Percentiles rank a stretch among this genome's conserved stretches.
phyloP scores from a whole-genome alignment of 1,140 invertebrate species.

The Papilio helenus region DNA sequence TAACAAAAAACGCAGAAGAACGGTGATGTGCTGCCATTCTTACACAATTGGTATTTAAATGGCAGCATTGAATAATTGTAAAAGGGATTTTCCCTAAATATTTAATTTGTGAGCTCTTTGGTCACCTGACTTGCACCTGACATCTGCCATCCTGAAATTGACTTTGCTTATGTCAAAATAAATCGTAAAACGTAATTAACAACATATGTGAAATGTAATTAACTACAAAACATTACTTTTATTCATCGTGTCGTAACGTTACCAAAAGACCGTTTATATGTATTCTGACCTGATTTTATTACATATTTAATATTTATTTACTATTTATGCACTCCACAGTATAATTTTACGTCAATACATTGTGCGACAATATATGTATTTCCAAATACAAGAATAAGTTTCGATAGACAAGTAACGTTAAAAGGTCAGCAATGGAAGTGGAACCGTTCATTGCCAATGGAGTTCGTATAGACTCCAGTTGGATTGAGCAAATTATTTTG shows the following conservation, averaged over 20 bases:
- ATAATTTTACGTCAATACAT: not conserved
- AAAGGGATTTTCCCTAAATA: not conserved
- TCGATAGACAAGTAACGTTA: not conserved
- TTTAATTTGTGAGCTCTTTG: not conserved
- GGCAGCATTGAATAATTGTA: not conserved
- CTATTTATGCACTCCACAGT: not conserved
- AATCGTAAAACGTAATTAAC: too few relatives aligned
- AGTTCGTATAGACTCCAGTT: constrained; percentile 49
- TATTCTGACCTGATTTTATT: not conserved
- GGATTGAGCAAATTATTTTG: constrained; percentile 60
- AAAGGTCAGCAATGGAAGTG: constrained; percentile 46
- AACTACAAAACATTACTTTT: too few relatives aligned
- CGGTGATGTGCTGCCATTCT: too few relatives aligned
- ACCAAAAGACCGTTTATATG: not conserved
- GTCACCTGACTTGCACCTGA: not conserved
- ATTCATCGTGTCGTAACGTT: not conserved
- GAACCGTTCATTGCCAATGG: constrained; percentile 45
- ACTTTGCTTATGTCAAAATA: not conserved
- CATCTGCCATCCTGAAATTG: not conserved
- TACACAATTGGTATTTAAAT: not conserved
- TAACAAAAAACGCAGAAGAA: too few relatives aligned
- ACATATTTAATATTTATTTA: not conserved
- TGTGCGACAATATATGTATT: not conserved
- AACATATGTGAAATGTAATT: too few relatives aligned
- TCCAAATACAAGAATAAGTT: not conserved